These are phyloP conservation scores for Pristionchus entomophagus DNA, from an alignment of 2,888 invertebrate genomes.

Conservation along the genomic window DNA sequence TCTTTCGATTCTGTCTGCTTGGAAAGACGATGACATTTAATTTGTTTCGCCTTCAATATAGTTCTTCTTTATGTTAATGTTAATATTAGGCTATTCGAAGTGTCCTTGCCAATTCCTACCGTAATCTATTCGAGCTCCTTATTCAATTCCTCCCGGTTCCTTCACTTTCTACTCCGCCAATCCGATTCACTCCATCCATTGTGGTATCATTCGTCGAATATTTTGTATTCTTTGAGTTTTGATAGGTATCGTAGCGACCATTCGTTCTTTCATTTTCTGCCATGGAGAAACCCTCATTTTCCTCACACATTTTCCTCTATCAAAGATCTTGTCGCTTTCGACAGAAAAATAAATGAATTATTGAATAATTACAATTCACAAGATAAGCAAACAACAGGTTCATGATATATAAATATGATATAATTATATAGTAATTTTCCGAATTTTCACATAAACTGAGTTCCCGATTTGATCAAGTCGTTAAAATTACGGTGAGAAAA, in stretches of 20 bases:
- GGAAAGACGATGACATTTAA: background rate
- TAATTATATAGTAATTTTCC: too few relatives aligned
- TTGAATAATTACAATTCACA: background rate
- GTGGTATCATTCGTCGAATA: slow-evolving; percentile 24
- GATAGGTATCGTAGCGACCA: slow-evolving; percentile 31
- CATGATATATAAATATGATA: background rate
- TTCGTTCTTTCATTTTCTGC: slow-evolving; percentile 37
- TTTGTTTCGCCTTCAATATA: background rate
- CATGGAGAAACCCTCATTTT: background rate
- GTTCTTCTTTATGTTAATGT: background rate
- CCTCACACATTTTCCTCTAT: slow-evolving; percentile 16
- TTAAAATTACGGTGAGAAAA: background rate
- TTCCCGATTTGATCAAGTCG: background rate
- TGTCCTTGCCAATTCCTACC: slow-evolving; percentile 24
- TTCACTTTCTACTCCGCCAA: slow-evolving; percentile 22
- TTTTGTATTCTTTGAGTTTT: background rate
- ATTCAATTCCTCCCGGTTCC: slow-evolving; percentile 29
- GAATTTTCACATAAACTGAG: slow-evolving; percentile 2
- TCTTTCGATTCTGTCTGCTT: slow-evolving; percentile 10
- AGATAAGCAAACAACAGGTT: background rate
- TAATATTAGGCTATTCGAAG: background rate
- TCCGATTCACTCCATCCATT: slow-evolving; percentile 25
- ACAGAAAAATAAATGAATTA: slow-evolving; percentile 15
- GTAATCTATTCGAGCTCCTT: slow-evolving; percentile 18
- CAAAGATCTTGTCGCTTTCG: slow-evolving; percentile 16